Evolutionary conservation across 2,113 vertebrate species (phyloP).

Genomic region (Antechinus flavipes): DNA sequence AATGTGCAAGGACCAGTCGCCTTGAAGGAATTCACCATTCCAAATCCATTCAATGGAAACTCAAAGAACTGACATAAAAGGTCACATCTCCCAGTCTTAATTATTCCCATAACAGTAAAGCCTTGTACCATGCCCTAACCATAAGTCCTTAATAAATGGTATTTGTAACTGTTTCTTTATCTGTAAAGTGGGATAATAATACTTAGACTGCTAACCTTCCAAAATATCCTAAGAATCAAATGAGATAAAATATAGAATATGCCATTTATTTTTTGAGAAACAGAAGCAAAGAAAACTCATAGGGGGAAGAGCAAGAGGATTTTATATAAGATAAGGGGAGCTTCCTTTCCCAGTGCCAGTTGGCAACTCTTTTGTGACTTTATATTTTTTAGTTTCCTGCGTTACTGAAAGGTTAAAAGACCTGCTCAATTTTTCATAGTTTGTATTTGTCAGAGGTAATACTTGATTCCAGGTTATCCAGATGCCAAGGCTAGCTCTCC

Average conservation of each 20-base stretch:
- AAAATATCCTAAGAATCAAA: not conserved
- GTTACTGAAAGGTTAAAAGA: not conserved
- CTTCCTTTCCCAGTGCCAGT: not conserved
- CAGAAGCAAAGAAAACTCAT: not conserved
- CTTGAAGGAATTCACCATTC: not conserved
- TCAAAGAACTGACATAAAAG: not conserved
- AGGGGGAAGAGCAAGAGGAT: not conserved
- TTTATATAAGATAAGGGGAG: not conserved
- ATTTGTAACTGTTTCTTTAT: not conserved
- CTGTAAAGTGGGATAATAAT: not conserved
- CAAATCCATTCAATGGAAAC: not conserved
- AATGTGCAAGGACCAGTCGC: not conserved
- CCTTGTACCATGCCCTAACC: not conserved
- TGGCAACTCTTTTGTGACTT: not conserved
- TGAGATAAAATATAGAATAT: not conserved
- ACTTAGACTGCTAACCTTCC: not conserved
- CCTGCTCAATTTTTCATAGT: not conserved
- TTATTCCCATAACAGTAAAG: not conserved
- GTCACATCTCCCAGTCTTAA: not conserved
- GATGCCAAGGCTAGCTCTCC: not conserved
- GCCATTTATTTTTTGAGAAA: not conserved
- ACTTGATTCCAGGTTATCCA: not conserved
- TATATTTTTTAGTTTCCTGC: not conserved
- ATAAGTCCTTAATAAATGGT: not conserved
- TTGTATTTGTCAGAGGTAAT: not conserved